Percentiles rank a stretch among this genome's conserved stretches.
Conservation (phyloP, 2,888 invertebrate species). For the Trissoscelio sp. region DNA sequence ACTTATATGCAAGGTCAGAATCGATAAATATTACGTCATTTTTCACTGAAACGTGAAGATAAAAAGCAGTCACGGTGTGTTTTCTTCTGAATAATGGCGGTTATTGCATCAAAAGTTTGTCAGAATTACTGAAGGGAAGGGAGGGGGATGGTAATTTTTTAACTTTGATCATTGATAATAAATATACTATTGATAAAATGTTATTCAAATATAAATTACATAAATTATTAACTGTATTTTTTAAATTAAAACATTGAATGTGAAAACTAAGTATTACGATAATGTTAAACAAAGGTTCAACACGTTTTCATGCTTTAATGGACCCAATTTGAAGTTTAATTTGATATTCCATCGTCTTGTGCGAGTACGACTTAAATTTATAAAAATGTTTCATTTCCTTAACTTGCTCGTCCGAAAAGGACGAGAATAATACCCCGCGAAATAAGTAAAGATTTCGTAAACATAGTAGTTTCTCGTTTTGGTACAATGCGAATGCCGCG, state of each 20-base stretch:
- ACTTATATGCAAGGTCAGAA: slow-evolving; percentile 93
- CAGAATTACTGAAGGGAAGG: slow-evolving; percentile 3
- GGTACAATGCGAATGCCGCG: slow-evolving; percentile 51
- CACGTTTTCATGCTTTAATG: slow-evolving; percentile 19
- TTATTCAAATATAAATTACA: no score
- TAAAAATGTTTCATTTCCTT: slow-evolving; percentile 57
- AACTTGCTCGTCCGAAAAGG: slow-evolving; percentile 36
- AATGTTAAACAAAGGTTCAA: no score
- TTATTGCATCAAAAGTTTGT: slow-evolving; percentile 8
- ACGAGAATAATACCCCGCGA: slow-evolving; percentile 55
- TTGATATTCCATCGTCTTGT: slow-evolving; percentile 7
- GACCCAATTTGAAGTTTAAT: slow-evolving; percentile 47
- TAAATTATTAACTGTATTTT: no score
- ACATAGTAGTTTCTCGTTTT: slow-evolving; percentile 55
- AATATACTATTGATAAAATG: no score
- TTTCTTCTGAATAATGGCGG: slow-evolving; percentile 18
- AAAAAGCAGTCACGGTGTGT: slow-evolving; percentile 3
- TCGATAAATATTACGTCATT: slow-evolving; percentile 55
- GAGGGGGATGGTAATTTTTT: background rate
- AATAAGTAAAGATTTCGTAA: slow-evolving; percentile 67
- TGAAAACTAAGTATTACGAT: no score
- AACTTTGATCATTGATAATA: no score
- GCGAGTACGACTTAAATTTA: slow-evolving; percentile 9
- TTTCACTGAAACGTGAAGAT: slow-evolving; percentile 30
- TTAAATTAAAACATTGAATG: no score